phyloP scores from a whole-genome alignment of 1,140 invertebrate genomes.

The Achatina immaculata region DNA sequence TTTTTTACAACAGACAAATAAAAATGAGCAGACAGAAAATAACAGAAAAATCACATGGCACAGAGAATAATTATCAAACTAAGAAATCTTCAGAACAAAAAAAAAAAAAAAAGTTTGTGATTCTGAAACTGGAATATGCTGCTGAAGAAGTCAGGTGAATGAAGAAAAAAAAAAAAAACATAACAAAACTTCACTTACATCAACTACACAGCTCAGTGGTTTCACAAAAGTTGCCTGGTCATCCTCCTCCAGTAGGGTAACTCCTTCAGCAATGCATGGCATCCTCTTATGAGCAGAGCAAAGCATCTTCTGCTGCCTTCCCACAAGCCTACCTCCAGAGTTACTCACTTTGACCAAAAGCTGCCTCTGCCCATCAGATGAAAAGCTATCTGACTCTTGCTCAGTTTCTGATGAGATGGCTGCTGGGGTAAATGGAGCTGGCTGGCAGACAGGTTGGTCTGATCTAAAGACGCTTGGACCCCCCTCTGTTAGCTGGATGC shows the following conservation, averaged over 20 bases:
- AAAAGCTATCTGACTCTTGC: background rate
- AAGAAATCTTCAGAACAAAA: too few relatives aligned
- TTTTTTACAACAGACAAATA: too few relatives aligned
- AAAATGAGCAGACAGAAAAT: too few relatives aligned
- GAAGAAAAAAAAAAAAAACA: background rate
- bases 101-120: too few relatives aligned
- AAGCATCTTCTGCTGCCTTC: background rate
- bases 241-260: background rate
- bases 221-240: constrained; percentile 3
- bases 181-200: constrained; percentile 12
- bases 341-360: background rate
- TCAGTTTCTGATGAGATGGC: background rate
- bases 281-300: background rate
- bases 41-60: too few relatives aligned
- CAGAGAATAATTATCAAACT: too few relatives aligned
- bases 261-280: constrained; percentile 19
- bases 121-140: too few relatives aligned
- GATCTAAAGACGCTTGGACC: background rate
- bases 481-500: background rate
- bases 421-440: background rate
- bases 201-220: background rate
- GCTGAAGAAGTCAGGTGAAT: too few relatives aligned
- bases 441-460: background rate
- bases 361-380: background rate
- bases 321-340: background rate